Evolutionary conservation across 2,888 invertebrate genomes (phyloP), one percentile per base, ranked within the genome.

Genomic region (Orthosia gracilis): DNA sequence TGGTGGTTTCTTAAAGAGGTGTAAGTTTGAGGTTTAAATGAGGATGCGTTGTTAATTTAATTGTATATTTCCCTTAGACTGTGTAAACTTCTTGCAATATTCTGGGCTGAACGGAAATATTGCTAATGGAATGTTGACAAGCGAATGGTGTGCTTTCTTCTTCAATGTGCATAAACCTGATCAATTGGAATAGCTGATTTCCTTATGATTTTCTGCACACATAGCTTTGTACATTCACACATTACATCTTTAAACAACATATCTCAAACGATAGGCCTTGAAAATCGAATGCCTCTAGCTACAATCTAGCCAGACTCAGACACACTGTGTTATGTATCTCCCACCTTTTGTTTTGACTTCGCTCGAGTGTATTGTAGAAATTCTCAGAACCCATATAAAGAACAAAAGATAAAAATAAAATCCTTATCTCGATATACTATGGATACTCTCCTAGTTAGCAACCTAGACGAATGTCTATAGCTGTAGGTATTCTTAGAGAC

Each of bases 191-290:
- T 3, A 62, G 26, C 26, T 61, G 4, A 50, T 78, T 40, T 40
- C 9, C 17, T 62, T 15, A 47, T 18, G 57, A 55, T 40, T 77
- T 52, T 40, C 12, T 15, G 9, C 17, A 17, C 13, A 18, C 13
- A 58, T 58, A 26, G 15, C 15, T 49, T 58, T n/a, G 40, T 3
- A 40, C 4, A 58, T 15, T 59, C 18, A 52, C 26, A n/a, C 12
- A 31, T 50, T 45, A 15, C 23, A 65, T 17, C 18, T 58, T 54
- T 26, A 13, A 57, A 45, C 31, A 31, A 64, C 5, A 76, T 67
- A 54, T 68, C 54, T 59, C n/a, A 77, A 77, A 82, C n/a, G 45
- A n/a, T 23, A 63, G 45, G 21, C 78, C 83, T 82, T 78, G 78
- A 64, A 64, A 69, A 50, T 78, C n/a, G 64, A 78, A 55, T 68